phyloP scores from a whole-genome alignment of 2,888 invertebrate species.

The Lepidocyrtoides sp. region DNA sequence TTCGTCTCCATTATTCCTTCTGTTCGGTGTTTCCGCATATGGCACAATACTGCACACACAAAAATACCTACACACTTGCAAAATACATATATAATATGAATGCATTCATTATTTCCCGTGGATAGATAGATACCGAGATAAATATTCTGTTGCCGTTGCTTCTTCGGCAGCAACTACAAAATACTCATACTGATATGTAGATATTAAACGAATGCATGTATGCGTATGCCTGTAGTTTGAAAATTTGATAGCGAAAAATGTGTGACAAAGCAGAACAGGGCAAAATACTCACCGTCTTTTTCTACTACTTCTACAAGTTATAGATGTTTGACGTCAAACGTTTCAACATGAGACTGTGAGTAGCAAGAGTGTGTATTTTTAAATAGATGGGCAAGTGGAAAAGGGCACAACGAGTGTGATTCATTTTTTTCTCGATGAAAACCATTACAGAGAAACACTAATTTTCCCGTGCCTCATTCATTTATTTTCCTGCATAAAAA shows the following conservation, averaged over 20 bases:
- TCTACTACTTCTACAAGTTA: no score
- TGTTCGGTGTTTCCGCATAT: conserved; percentile 1
- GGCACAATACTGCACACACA: not conserved
- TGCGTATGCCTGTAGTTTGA: not conserved
- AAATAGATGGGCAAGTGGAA: not conserved
- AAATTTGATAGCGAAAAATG: not conserved
- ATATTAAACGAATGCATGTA: not conserved
- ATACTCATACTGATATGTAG: not conserved
- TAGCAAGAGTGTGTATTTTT: not conserved
- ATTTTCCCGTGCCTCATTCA: not conserved
- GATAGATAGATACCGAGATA: conserved; percentile 13
- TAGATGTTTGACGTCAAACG: conserved; percentile 70
- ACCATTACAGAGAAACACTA: not conserved
- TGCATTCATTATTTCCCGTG: conserved; percentile 3
- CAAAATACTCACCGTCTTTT: not conserved
- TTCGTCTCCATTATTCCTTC: not conserved
- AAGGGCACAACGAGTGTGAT: conserved; percentile 43
- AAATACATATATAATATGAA: not conserved
- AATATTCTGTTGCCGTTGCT: not conserved
- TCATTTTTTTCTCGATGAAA: conserved; percentile 11
- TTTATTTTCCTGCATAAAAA: no score
- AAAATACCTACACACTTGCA: not conserved
- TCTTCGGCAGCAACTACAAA: not conserved
- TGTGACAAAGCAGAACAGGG: conserved; percentile 37
- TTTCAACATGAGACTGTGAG: not conserved